Percentiles rank a stretch among this genome's conserved stretches.
Conservation (phyloP, 2,797 vertebrate species). For the Chiroxiphia lanceolata region DNA sequence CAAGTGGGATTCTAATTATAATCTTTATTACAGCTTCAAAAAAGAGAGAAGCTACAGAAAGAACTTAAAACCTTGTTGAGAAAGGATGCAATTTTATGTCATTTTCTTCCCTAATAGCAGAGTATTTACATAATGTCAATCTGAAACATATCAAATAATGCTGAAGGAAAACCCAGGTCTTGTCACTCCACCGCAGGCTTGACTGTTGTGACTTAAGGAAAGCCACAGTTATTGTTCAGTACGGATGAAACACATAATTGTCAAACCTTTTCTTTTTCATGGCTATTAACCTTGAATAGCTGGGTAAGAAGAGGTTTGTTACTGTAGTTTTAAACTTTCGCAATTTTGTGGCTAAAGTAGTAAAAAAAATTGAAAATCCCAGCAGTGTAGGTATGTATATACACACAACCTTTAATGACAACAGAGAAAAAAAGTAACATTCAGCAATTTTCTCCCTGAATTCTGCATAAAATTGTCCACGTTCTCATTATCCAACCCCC, state of each 20-base stretch:
- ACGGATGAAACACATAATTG: neutral
- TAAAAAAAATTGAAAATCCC: neutral
- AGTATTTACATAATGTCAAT: conserved; percentile 58
- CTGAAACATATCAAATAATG: conserved; percentile 12
- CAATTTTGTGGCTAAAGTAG: neutral
- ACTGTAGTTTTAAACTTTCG: neutral
- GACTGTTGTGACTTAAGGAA: neutral
- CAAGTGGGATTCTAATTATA: conserved; percentile 57
- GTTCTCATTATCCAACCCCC: neutral
- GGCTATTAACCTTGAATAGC: neutral
- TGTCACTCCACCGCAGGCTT: neutral
- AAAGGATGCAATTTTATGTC: conserved; percentile 52
- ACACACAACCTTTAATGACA: neutral
- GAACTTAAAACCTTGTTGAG: conserved; percentile 30
- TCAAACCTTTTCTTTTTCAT: neutral
- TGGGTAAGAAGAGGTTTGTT: neutral
- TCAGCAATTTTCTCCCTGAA: neutral
- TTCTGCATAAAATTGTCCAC: neutral
- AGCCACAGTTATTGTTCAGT: neutral
- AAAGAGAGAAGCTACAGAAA: conserved; percentile 41
- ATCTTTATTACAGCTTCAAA: conserved; percentile 55
- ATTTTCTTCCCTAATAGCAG: conserved; percentile 47
- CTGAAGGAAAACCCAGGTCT: conserved; percentile 5
- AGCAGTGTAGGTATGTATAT: neutral
- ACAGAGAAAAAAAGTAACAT: neutral